Base-by-base conservation (phyloP, 2,888 invertebrate species). In the Stenodera caucasica region DNA sequence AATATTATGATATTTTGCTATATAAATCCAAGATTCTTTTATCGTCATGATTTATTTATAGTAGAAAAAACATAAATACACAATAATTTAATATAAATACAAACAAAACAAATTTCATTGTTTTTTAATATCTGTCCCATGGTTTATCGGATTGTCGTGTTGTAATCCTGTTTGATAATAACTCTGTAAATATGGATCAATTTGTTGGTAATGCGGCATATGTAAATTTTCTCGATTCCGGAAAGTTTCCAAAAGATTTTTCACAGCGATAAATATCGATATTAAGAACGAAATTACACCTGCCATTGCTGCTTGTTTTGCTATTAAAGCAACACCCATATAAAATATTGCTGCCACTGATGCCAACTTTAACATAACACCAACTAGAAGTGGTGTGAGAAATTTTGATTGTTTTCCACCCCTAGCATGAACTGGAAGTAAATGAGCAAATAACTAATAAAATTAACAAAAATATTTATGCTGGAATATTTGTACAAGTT, bases 261-360 rank as follows among this genome's bases (percentile, higher is more conserved):
- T 60, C n/a, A 21, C 50, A 54, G 59, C 66, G 40, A 83, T 72
- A 77, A 85, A 84, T 55, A 83, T 81, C 21, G 86, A 85, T 70
- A 88, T 79, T 70, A 84, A 82, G 68, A 88, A 81, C 2, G 88
- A 86, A 64, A 87, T 79, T 58, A 86, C 74, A 7, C 86, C 85
- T 1, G 84, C 82, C 65, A 86, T 72, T 67, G 87, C 79, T 55
- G 88, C 88, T 74, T 88, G 87, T 81, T 88, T 87, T 69, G 88
- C 87, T 70, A 88, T 76, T 64, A 87, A 77, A 50, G 84, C 83
- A 65, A 86, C 82, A 53, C 82, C 84, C 74, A 87, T 81, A 78
- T 85, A 84, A 23, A 84, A 81, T 54, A 86, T 78, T 49, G 84
- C 81, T 37, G 82, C 81, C 58, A 87, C 77, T 2, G 82, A 79